Conservation (phyloP, 2,888 invertebrate species). For the Tupiocoris notatus region DNA sequence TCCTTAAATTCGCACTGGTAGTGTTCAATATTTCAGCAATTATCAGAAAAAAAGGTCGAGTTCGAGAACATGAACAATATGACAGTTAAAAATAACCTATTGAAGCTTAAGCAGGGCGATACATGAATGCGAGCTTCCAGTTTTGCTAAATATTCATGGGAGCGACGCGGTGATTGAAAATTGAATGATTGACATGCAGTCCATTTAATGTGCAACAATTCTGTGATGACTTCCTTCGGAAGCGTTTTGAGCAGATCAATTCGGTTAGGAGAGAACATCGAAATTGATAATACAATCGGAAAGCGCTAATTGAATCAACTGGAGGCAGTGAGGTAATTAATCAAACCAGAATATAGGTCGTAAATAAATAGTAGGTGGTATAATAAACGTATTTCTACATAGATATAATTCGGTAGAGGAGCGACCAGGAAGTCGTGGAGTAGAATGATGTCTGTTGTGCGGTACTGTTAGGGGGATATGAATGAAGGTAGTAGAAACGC, state of each 20-base stretch:
- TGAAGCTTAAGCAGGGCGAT: too few relatives aligned
- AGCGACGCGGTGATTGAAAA: too few relatives aligned
- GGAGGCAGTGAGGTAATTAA: neutral
- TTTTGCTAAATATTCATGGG: too few relatives aligned
- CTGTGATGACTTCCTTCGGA: neutral
- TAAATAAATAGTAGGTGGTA: neutral
- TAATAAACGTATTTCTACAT: too few relatives aligned
- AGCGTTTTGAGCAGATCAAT: neutral
- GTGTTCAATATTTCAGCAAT: too few relatives aligned
- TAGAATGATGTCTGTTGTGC: neutral
- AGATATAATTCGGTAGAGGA: neutral
- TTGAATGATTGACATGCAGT: neutral
- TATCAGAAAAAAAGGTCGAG: too few relatives aligned
- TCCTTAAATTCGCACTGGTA: too few relatives aligned
- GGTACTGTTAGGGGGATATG: neutral
- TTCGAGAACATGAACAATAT: too few relatives aligned
- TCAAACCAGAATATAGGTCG: neutral
- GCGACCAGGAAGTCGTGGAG: neutral
- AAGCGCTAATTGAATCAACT: neutral
- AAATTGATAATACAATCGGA: neutral
- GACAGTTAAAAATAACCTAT: too few relatives aligned
- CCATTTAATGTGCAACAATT: neutral
- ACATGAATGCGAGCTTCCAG: too few relatives aligned
- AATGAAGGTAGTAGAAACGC: neutral
- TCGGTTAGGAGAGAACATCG: neutral